A percentile compares a stretch with the other conserved stretches of the same genome.
Conservation (phyloP, 1,140 invertebrate genomes). For the Diorhabda elongata region DNA sequence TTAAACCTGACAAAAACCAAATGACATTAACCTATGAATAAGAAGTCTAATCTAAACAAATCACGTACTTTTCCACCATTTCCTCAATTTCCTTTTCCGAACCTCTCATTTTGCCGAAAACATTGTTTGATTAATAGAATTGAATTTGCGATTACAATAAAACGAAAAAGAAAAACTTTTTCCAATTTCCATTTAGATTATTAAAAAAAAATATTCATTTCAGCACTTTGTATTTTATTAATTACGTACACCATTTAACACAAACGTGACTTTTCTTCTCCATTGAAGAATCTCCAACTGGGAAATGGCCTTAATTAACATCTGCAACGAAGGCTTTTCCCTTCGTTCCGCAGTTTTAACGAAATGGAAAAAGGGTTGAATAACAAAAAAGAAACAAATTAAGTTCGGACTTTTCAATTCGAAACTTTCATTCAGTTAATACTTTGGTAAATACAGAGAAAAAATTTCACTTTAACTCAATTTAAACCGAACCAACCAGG, state of each 20-base stretch:
- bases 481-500: no score
- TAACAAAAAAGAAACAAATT: background rate
- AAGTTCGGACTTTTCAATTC: no score
- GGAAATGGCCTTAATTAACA: constrained; percentile 1
- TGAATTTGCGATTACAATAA: background rate
- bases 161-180: background rate
- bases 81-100: no score
- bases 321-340: background rate
- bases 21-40: no score
- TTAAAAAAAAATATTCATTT: background rate
- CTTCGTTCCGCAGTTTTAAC: background rate
- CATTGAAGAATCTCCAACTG: background rate
- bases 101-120: no score
- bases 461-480: no score
- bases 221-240: constrained; percentile 1
- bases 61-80: no score
- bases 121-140: constrained; percentile 1
- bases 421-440: no score
- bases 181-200: background rate
- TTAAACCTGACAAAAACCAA: no score
- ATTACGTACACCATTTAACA: background rate
- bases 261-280: constrained; percentile 2
- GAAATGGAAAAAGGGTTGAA: background rate
- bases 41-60: no score
- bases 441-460: no score